Evolutionary conservation across 2,797 vertebrate genomes (phyloP), one percentile per base, ranked within the genome.

Genomic region (Coregonus sp.): DNA sequence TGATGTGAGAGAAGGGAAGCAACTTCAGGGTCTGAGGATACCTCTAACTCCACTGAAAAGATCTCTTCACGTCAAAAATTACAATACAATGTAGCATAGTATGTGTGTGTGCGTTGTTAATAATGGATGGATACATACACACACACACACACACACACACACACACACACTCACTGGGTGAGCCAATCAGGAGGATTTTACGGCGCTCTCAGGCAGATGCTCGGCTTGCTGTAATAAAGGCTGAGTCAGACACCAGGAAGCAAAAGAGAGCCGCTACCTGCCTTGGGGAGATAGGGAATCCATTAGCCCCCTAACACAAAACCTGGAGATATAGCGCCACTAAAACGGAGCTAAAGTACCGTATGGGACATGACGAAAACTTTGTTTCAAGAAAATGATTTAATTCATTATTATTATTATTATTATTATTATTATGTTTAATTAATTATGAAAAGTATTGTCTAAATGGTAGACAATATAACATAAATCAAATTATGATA

Each of bases 201-300:
- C 50, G 47, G 47, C 69, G 76, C 77, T 85, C 74, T 84, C 79
- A 69, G 61, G 51, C 59, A 66, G 76, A 72, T 52, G 77, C 76
- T 76, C 78, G 70, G 84, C 86, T 78, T 59, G 74, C 63, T 86
- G 65, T 83, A 79, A 90, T 91, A 78, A 89, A 90, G 89, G 89
- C 92, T 90, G 91, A 93, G 86, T 93, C 92, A 90, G 89, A 85
- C 74, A 82, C 86, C 89, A 87, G 87, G 88, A 84, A 92, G 87
- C 88, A 83, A 94, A 93, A 86, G 86, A 91, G 77, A 73, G 85
- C 86, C 85, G 82, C 89, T 81, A 94, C 95, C 94, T 95, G 93
- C 93, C 92, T 91, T 86, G 82, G 84, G 90, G 91, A 87, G 81
- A 84, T 89, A 86, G 82, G 87, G 79, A 86, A 80, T 84, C 61